Conservation (phyloP, 2,797 vertebrate genomes). For the Pseudochirops corinnae region DNA sequence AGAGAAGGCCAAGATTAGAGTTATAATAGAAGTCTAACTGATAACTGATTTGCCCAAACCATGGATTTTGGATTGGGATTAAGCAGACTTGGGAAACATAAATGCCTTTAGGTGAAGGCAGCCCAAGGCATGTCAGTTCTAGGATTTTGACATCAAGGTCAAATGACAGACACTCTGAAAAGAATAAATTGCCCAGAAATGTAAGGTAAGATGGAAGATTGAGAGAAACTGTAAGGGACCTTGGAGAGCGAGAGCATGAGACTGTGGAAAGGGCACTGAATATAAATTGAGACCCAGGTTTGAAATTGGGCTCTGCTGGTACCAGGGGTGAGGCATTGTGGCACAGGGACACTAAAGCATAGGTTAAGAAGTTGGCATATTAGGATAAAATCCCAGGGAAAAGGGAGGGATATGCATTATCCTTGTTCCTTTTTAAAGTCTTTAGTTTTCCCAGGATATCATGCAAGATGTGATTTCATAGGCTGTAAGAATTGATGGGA, state of each 20-base stretch:
- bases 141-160: not conserved
- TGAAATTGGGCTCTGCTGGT: not conserved
- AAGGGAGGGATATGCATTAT: not conserved
- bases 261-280: not conserved
- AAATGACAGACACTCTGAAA: not conserved
- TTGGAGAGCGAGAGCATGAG: not conserved
- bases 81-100: not conserved
- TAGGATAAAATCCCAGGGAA: not conserved
- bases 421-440: not conserved
- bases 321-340: not conserved
- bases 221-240: not conserved
- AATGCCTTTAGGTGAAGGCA: not conserved
- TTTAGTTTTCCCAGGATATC: not conserved
- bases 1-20: not conserved
- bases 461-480: not conserved
- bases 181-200: not conserved
- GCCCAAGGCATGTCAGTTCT: not conserved
- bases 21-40: not conserved
- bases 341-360: not conserved
- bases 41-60: not conserved
- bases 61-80: not conserved
- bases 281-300: not conserved
- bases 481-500: not conserved
- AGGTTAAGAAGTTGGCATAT: not conserved
- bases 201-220: not conserved